Evolutionary conservation across 1,140 invertebrate species (phyloP).

Genomic region (Drosophila trapezifrons): DNA sequence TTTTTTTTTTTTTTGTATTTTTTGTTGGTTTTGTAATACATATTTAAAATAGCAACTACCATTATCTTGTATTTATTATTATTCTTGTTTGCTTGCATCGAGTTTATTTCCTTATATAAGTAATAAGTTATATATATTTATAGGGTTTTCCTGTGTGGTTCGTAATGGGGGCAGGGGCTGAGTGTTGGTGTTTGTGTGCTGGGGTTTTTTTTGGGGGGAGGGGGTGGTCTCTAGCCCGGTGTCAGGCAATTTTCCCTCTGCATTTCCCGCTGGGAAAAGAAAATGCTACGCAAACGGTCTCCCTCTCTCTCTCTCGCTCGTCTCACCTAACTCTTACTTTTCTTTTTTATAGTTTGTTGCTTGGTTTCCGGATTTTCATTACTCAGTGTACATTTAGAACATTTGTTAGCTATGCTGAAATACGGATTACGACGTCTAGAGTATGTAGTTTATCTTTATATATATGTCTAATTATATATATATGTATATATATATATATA

Average conservation of each 20-base stretch:
- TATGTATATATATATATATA: constrained; percentile 63
- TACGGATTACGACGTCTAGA: constrained; percentile 70
- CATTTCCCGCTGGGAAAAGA: constrained; percentile 50
- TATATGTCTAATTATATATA: constrained; percentile 57
- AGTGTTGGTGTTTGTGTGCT: constrained; percentile 37
- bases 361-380: constrained; percentile 52
- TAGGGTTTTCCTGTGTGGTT: constrained; percentile 50
- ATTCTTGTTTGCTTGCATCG: constrained; percentile 58
- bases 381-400: constrained; percentile 75
- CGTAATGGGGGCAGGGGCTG: constrained; percentile 21
- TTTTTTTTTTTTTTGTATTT: constrained; percentile 38
- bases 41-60: constrained; percentile 82
- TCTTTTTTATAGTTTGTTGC: constrained; percentile 48
- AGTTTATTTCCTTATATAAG: constrained; percentile 70
- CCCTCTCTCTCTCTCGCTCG: constrained; percentile 8
- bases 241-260: constrained; percentile 41
- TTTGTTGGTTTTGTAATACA: constrained; percentile 71
- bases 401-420: constrained; percentile 74
- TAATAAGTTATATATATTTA: constrained; percentile 83
- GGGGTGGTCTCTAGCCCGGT: neutral
- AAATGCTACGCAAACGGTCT: constrained; percentile 60
- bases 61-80: constrained; percentile 67
- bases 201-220: constrained; percentile 5
- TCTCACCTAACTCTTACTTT: constrained; percentile 7
- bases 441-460: constrained; percentile 57